Base-by-base conservation (phyloP, 2,113 vertebrate species). In the Hemibagrus wyckioides region DNA sequence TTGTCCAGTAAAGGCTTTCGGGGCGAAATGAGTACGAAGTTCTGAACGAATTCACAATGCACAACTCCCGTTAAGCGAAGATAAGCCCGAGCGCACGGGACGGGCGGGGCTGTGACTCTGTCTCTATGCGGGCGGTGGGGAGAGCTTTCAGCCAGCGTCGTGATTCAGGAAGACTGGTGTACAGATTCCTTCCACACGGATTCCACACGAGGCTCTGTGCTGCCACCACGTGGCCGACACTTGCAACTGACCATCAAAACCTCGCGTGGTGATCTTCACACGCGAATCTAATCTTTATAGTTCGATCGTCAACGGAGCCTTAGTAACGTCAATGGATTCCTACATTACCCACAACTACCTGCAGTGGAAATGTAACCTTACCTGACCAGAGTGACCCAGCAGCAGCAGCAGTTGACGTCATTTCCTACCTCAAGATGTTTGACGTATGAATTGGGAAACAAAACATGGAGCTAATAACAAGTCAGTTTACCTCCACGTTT, bases 91-190 rank as follows among this genome's bases (percentile, higher is more conserved):
- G 36, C 48, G 30, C 36, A 65, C 82, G 2, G 80, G 71, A 52
- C 87, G 85, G 87, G 87, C 76, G 87, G 88, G 67, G 61, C n/a
- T 83, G 13, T 6, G 65, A 23, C 28, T 54, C 14, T 52, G 63
- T 73, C 77, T 73, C 36, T 30, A 19, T 57, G 52, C 33, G 50
- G 48, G 85, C 73, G 71, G 86, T 89, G 65, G n/a, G n/a, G n/a
- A 83, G 83, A 86, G 88, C 54, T 85, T 48, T 84, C 84, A 89
- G 83, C 86, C n/a, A 85, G 84, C 88, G 85, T 56, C 76, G 89
- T 91, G 86, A 90, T 91, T 91, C 88, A 84, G 81, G 82, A 84
- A 82, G 79, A 52, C 61, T 81, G 50, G 80, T 33, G 57, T 52
- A 67, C 82, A 73, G 50, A 88, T 89, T 57, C 85, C 57, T n/a